Base-by-base conservation (phyloP, 2,888 invertebrate species). In the Scaptomyza caliginosa region DNA sequence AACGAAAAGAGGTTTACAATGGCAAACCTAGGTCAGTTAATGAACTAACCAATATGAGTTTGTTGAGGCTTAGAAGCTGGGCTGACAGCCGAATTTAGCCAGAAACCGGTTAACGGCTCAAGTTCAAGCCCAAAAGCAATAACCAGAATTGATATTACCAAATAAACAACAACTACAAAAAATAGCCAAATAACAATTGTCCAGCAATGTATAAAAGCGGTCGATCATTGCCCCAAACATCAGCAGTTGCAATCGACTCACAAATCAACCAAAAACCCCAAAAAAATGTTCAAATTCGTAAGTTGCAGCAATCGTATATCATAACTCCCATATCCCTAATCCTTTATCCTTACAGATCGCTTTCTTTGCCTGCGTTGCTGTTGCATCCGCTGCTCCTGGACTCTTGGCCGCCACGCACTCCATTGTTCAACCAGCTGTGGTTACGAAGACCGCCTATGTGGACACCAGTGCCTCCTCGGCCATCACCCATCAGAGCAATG, bases 291-390 rank as follows among this genome's bases (percentile, higher is more conserved):
- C 86, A 90, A 90, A 89, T 85, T 90, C 83, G 91, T 91, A 82
- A 90, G 91, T 88, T 88, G 21, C 11, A 21, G n/a, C 30, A 5
- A n/a, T 4, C 10, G 7, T 0, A 4, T 6, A 11, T 17, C 4
- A 13, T 5, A 4, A 13, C 36, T 10, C 30, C 23, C 24, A n/a
- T 5, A 26, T 13, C 5, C 23, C 13, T 4, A 26, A 28, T 42
- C 6, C 36, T 34, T 11, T 2, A 13, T 38, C 5, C 24, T 23
- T 57, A 4, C 43, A 88, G 88, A 59, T 94, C 92, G 93, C 93
- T 92, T 92, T 94, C 91, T 93, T 93, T 90, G 93, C 93, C 92
- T 91, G 94, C 75, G 90, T 93, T 84, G 93, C 94, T 60, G 82
- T 90, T 45, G 91, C 90, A 34, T 87, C 90, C 51, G 91, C 92